Evolutionary conservation across 2,888 invertebrate species (phyloP), one percentile per base, ranked within the genome.

Genomic region (Alsophila aescularia): DNA sequence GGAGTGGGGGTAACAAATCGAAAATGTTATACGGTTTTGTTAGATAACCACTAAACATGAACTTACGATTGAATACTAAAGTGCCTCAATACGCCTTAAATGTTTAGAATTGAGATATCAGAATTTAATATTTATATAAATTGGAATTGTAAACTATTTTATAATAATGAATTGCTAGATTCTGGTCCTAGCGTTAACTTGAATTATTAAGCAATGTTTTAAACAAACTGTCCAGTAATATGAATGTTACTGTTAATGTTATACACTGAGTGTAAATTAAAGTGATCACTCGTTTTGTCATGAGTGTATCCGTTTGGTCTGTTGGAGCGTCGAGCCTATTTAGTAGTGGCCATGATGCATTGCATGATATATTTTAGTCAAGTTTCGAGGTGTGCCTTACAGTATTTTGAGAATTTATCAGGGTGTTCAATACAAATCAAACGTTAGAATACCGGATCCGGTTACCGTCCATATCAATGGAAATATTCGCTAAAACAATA

Each of bases 101-200:
- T 59, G 41, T 70, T 71, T 67, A 68, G 58, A 58, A 65, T 29
- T 65, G 61, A 56, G 58, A 58, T 60, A 61, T 53, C 52, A 56
- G 51, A 58, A 63, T 61, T 49, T n/a, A 58, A 52, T 56, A 56
- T 52, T 67, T 62, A 44, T 56, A 64, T 37, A 41, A 12, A 60
- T 54, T 52, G 56, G 62, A 67, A 62, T 63, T 67, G 59, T 67
- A 61, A 68, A 70, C 64, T 72, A 74, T 72, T 71, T 70, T 65
- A 64, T 64, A 62, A 39, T 12, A 56, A 52, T 41, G 39, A 55
- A 61, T 54, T 62, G 58, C 51, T 54, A 64, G 58, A 70, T 79
- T 76, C 83, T 85, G 86, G 86, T 85, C 81, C 73, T 81, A 86
- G 85, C 79, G 85, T 82, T 83, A 86, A 83, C 75, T 77, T 76